Evolutionary conservation across 2,113 vertebrate species (phyloP).

Genomic region (Callipepla californica): DNA sequence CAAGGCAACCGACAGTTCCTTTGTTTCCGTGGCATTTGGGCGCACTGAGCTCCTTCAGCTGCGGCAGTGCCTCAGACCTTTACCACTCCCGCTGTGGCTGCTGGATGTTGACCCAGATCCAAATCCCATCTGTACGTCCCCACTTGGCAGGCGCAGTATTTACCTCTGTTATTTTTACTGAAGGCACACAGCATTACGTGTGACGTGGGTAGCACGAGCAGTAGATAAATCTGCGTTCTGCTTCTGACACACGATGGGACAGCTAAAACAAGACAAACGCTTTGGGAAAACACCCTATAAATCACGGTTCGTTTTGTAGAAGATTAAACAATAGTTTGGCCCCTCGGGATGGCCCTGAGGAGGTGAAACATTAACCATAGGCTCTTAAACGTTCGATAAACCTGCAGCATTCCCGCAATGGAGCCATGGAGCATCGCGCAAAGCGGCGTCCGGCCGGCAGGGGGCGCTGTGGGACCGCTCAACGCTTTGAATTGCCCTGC

Average conservation of each 20-base stretch:
- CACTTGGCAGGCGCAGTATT: slow-evolving; percentile 21
- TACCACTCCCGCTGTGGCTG: neutral
- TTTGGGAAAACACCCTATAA: slow-evolving; percentile 68
- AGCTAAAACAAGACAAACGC: slow-evolving; percentile 35
- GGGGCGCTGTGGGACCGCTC: neutral
- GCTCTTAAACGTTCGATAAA: slow-evolving; percentile 42
- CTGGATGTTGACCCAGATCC: neutral
- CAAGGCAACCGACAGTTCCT: rapidly evolving
- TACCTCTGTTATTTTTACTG: slow-evolving; percentile 39
- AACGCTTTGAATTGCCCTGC: neutral
- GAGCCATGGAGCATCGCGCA: neutral
- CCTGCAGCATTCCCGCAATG: slow-evolving; percentile 25
- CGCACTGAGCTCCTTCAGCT: neutral
- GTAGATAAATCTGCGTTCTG: slow-evolving; percentile 68
- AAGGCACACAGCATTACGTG: neutral
- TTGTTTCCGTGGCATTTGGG: neutral
- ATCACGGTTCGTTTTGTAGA: slow-evolving; percentile 74
- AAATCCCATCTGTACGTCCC: slow-evolving; percentile 13
- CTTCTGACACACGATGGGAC: slow-evolving; percentile 10
- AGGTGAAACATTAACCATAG: slow-evolving; percentile 73
- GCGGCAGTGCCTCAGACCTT: neutral
- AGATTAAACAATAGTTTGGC: slow-evolving; percentile 76
- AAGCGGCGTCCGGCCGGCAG: neutral
- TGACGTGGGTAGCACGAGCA: neutral
- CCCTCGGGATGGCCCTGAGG: slow-evolving; percentile 64